Base-by-base conservation (phyloP, 1,140 invertebrate species). In the Epicauta chinensis region DNA sequence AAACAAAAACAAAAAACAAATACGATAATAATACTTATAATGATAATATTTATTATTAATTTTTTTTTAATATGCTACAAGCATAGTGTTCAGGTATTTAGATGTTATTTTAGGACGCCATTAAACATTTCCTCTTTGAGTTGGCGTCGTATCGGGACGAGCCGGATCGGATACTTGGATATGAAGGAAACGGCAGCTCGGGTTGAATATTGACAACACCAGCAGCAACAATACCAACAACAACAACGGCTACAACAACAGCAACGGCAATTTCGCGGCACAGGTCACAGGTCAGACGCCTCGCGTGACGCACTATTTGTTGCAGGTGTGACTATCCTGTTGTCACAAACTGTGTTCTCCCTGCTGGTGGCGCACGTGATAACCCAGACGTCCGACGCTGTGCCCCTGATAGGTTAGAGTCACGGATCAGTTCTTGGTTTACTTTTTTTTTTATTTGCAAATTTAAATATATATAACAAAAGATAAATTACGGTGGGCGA, bases 261-360 rank as follows among this genome's bases (percentile, higher is more conserved):
- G 41, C 39, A 39, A 12, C 23, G 38, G 46, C 51, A 53, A 31
- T 32, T 13, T 43, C 57, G 52, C 58, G 61, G 62, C 62, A 64
- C 62, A 64, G 62, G 60, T 59, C 60, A 66, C 59, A 65, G 62
- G 65, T 64, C 63, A 65, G 64, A 64, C 62, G 59, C 56, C 58
- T 60, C 60, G 57, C 57, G 59, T 73, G 65, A 67, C 59, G 51
- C 67, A 65, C 64, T 75, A 60, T 73, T 76, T 81, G 81, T 89
- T 89, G 67, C 89, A 97, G 93, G 92, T 87, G 91, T 98, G 73
- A 98, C 93, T 77, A 97, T 98, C 80, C 87, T 98, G 75, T 91
- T 98, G 77, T 97, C 95, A 71, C 87, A 98, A 82, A 97, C 94
- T 78, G 93, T 98, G 77, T 98, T 98, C 83, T 95, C 96, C 76